These are phyloP conservation scores for Tanypteryx hageni DNA, from an alignment of 2,888 invertebrate genomes.

Conservation along the genomic window DNA sequence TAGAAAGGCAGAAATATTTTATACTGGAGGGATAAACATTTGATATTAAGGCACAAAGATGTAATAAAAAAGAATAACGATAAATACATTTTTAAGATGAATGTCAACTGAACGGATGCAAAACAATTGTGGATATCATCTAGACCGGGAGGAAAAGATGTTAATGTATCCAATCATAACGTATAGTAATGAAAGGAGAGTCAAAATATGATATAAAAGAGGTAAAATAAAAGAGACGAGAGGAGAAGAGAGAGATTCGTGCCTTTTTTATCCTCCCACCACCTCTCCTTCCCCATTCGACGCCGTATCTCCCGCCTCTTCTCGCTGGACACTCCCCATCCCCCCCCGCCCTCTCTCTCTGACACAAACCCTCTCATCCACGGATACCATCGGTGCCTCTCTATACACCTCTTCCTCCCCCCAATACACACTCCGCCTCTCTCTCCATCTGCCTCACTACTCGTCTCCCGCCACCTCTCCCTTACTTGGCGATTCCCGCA, in stretches of 20 bases:
- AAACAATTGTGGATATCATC: no score
- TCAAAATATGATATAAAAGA: no score
- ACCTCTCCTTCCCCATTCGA: background rate
- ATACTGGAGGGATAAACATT: no score
- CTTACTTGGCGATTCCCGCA: background rate
- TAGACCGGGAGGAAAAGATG: no score
- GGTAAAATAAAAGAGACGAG: no score
- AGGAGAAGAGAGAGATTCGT: background rate
- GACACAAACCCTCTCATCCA: background rate
- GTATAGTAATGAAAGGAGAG: no score
- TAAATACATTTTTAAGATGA: no score
- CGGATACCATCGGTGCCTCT: slow-evolving; percentile 7
- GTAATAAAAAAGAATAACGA: no score
- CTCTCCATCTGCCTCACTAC: background rate
- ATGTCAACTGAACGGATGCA: no score
- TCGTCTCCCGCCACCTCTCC: background rate
- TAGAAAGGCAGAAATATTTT: no score
- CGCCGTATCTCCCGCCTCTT: background rate
- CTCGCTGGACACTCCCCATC: background rate
- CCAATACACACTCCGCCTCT: background rate
- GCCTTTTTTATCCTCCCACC: background rate
- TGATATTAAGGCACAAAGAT: no score
- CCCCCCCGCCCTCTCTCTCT: background rate
- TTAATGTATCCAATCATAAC: no score
- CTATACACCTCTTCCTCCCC: background rate